These are phyloP conservation scores for Strigamia transsilvanica DNA, from an alignment of 2,888 invertebrate species.

Conservation along the genomic window DNA sequence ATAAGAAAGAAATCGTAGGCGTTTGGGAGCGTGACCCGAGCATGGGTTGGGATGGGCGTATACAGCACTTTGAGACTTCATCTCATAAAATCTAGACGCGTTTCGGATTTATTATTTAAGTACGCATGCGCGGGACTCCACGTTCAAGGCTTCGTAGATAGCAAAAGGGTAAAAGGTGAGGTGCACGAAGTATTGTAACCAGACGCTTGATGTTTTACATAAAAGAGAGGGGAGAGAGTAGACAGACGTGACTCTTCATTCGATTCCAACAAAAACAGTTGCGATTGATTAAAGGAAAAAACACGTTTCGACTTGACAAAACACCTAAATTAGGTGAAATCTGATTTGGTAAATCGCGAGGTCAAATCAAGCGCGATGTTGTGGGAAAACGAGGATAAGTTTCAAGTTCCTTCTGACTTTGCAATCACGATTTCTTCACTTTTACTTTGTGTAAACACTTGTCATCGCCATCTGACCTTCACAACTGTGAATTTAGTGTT, in stretches of 20 bases:
- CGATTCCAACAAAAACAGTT: slow-evolving; percentile 29
- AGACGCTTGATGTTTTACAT: slow-evolving; percentile 34
- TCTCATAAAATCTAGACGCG: slow-evolving; percentile 45
- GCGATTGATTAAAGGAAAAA: slow-evolving; percentile 19
- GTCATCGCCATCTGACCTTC: neutral
- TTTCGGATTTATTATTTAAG: slow-evolving; percentile 46
- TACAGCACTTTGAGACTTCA: slow-evolving; percentile 41
- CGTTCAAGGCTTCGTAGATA: slow-evolving; percentile 40
- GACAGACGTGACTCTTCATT: slow-evolving; percentile 49
- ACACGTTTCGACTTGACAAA: neutral
- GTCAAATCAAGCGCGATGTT: neutral
- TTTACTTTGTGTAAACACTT: neutral
- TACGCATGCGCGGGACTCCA: slow-evolving; percentile 26
- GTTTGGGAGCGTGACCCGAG: slow-evolving; percentile 9
- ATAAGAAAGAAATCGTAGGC: neutral
- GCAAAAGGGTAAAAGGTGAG: slow-evolving; percentile 40
- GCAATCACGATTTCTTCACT: neutral
- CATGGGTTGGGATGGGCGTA: slow-evolving; percentile 12
- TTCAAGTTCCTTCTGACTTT: neutral
- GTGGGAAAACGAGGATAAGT: neutral
- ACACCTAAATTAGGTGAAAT: slow-evolving; percentile 18
- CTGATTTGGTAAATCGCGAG: neutral
- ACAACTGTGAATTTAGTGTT: neutral
- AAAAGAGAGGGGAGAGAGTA: slow-evolving; percentile 17
- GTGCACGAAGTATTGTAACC: slow-evolving; percentile 27